phyloP scores from a whole-genome alignment of 2,797 vertebrate genomes.

The Rhyacichthys aspro region DNA sequence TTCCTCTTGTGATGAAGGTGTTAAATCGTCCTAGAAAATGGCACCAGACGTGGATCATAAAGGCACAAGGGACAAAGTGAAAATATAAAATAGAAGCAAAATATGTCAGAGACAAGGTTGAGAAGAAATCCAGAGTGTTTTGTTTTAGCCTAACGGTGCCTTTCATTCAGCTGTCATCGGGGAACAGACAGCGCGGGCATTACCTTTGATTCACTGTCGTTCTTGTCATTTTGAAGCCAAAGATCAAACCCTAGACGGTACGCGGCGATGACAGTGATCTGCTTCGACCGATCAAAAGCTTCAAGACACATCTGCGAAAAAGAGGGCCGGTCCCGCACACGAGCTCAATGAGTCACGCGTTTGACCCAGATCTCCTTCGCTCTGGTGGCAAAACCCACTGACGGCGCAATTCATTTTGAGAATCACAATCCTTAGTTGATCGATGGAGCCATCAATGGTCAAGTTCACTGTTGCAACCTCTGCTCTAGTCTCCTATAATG shows the following conservation, averaged over 20 bases:
- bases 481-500: constrained; percentile 71
- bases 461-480: constrained; percentile 69
- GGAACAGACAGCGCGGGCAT: constrained; percentile 48
- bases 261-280: constrained; percentile 58
- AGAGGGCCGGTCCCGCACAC: constrained; percentile 49
- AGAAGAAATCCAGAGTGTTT: too few species aligned
- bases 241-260: constrained; percentile 51
- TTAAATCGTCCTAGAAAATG: too few species aligned
- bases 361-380: constrained; percentile 75
- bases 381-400: constrained; percentile 65
- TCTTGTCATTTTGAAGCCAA: constrained; percentile 59
- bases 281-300: constrained; percentile 55
- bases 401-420: constrained; percentile 74
- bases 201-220: constrained; percentile 57
- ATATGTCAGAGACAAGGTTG: not conserved
- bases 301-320: constrained; percentile 50
- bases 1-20: too few species aligned
- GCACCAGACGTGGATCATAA: too few species aligned
- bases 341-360: constrained; percentile 57
- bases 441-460: constrained; percentile 78
- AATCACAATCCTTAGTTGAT: constrained; percentile 76
- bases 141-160: constrained; percentile 54
- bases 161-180: constrained; percentile 48
- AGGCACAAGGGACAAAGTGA: not conserved
- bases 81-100: not conserved